Evolutionary conservation across 2,113 vertebrate species (phyloP).

Genomic region (Archocentrus centrarchus): DNA sequence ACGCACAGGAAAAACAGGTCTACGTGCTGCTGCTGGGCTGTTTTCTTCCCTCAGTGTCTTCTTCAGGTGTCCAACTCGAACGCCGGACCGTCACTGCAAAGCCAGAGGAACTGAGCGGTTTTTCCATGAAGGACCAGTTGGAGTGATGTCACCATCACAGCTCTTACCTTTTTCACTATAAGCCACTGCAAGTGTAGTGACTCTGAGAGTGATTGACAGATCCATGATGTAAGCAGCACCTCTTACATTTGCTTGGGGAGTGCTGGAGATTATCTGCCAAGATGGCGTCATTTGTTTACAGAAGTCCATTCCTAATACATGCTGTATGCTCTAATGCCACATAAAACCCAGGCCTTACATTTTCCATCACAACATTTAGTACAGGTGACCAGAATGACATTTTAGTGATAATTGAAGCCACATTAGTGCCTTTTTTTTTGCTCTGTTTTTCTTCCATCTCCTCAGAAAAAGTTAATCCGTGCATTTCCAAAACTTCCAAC

Average conservation of each 20-base stretch:
- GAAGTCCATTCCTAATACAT: slow-evolving; percentile 32
- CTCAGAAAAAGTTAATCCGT: background rate
- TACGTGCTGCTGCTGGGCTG: slow-evolving; percentile 51
- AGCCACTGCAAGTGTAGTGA: slow-evolving; percentile 20
- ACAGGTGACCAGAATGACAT: slow-evolving; percentile 39
- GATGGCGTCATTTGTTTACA: slow-evolving; percentile 59
- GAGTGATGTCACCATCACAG: slow-evolving; percentile 61
- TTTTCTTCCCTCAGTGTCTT: slow-evolving; percentile 35
- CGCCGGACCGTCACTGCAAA: slow-evolving; percentile 9
- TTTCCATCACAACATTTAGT: slow-evolving; percentile 27
- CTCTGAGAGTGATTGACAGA: slow-evolving; percentile 56
- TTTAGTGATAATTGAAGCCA: slow-evolving; percentile 21
- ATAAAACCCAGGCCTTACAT: slow-evolving; percentile 1
- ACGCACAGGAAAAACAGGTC: slow-evolving; percentile 71
- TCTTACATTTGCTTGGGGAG: slow-evolving; percentile 40
- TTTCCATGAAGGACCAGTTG: slow-evolving; percentile 37
- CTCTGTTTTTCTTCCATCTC: slow-evolving; percentile 34
- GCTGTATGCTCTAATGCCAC: slow-evolving; percentile 5
- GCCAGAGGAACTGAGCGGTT: slow-evolving; percentile 36
- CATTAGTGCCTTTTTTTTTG: background rate
- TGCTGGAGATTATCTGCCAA: slow-evolving; percentile 40
- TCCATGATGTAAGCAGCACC: slow-evolving; percentile 54
- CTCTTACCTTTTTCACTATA: slow-evolving; percentile 33
- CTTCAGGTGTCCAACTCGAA: slow-evolving; percentile 36
- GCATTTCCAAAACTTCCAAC: slow-evolving; percentile 26